Evolutionary conservation across 2,888 invertebrate genomes (phyloP).

Genomic region (Harpagoxenus sublaevis): DNA sequence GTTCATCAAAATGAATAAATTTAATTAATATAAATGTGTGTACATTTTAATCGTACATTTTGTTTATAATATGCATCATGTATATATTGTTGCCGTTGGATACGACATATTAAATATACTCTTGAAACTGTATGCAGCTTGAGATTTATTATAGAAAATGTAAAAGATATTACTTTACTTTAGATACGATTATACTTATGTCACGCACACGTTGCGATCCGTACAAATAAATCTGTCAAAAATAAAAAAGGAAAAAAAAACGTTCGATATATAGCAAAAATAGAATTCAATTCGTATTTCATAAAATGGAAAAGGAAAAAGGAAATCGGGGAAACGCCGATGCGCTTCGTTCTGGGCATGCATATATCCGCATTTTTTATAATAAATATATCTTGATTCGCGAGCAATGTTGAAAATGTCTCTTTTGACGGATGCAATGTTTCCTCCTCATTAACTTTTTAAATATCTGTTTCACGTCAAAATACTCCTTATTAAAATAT

Average conservation of each 20-base stretch:
- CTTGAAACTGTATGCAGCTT: background rate
- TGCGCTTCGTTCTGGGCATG: background rate
- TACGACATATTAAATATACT: background rate
- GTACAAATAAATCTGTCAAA: constrained; percentile 24
- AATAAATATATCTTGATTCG: background rate
- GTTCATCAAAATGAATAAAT: background rate
- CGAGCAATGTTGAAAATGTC: constrained; percentile 21
- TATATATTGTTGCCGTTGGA: background rate
- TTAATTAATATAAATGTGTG: background rate
- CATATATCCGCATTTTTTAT: background rate
- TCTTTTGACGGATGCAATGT: background rate
- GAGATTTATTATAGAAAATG: background rate
- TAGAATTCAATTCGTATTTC: constrained; percentile 32
- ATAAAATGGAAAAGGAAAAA: constrained; percentile 17
- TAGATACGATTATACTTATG: background rate
- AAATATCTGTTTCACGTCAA: background rate
- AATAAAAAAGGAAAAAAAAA: constrained; percentile 1
- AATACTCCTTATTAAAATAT: background rate
- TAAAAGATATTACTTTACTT: background rate
- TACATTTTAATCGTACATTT: background rate
- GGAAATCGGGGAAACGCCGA: background rate
- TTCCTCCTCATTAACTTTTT: constrained; percentile 3
- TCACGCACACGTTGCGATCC: background rate
- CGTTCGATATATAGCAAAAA: constrained; percentile 1
- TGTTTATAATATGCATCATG: background rate